Evolutionary conservation across 2,797 vertebrate species (phyloP).

Genomic region (Staurois parvus): DNA sequence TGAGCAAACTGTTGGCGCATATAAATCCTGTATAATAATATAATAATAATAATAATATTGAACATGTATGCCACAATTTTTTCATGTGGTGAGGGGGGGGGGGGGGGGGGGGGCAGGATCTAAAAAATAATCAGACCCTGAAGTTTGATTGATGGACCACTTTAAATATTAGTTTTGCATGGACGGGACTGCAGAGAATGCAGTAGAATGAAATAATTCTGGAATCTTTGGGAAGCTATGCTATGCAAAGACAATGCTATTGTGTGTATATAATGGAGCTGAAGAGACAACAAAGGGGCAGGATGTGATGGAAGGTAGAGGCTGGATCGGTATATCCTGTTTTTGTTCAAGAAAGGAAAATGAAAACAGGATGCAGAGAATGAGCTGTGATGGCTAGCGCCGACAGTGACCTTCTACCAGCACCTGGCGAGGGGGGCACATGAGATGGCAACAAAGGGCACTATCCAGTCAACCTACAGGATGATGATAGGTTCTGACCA

Average conservation of each 20-base stretch:
- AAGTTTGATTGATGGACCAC: too few species aligned
- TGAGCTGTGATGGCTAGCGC: not conserved
- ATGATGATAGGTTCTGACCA: too few species aligned
- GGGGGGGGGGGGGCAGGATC: too few species aligned
- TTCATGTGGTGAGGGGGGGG: too few species aligned
- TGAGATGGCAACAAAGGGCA: not conserved
- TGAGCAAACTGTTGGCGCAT: too few species aligned
- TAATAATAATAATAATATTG: too few species aligned
- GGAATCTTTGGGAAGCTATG: not conserved
- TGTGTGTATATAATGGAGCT: constrained; percentile 16
- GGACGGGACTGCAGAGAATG: not conserved
- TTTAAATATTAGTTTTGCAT: not conserved
- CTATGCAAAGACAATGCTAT: constrained; percentile 14
- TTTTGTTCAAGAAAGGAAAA: constrained; percentile 51
- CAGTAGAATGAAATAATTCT: not conserved
- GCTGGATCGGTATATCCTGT: constrained; percentile 41
- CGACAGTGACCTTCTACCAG: constrained; percentile 4
- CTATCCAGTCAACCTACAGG: too few species aligned
- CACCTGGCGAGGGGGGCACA: not conserved
- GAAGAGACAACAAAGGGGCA: constrained; percentile 44
- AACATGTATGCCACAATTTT: too few species aligned
- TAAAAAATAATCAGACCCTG: too few species aligned
- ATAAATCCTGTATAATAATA: too few species aligned
- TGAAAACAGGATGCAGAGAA: constrained; percentile 54
- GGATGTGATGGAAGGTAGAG: constrained; percentile 45